Percentiles rank a stretch among this genome's conserved stretches.
Evolutionary conservation across 2,888 invertebrate genomes (phyloP).

Genomic region (Seladonia tumulorum): DNA sequence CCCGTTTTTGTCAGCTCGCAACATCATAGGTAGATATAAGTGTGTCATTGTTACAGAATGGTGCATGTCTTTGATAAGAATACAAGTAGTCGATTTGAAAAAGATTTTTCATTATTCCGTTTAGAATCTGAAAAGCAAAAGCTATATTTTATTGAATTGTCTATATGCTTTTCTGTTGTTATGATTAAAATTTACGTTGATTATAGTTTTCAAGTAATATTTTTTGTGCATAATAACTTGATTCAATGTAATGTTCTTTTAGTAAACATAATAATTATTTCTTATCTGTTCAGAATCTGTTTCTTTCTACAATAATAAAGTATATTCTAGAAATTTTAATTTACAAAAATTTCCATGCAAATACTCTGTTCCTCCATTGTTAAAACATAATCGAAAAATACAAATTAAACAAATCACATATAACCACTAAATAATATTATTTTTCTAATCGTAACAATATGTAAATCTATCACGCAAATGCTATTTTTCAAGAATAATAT

Average conservation of each 20-base stretch:
- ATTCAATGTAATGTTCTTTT: constrained; percentile 5
- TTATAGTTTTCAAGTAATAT: not conserved
- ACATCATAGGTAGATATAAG: constrained; percentile 63
- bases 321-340: constrained; percentile 4
- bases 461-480: constrained; percentile 23
- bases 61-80: constrained; percentile 80
- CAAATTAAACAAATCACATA: constrained; percentile 16
- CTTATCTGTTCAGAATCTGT: not conserved
- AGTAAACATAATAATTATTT: not conserved
- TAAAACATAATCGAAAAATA: constrained; percentile 19
- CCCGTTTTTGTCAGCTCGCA: constrained; percentile 61
- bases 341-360: constrained; percentile 33
- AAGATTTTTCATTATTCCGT: constrained; percentile 75
- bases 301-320: constrained; percentile 1
- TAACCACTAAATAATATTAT: constrained; percentile 10
- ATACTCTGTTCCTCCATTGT: constrained; percentile 8
- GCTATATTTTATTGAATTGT: constrained; percentile 60
- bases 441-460: constrained; percentile 6
- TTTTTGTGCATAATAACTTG: not conserved
- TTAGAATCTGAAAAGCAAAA: constrained; percentile 78
- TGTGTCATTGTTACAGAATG: constrained; percentile 75
- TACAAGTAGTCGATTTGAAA: constrained; percentile 77
- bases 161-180: constrained; percentile 33
- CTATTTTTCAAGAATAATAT: constrained; percentile 12
- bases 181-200: constrained; percentile 31